Evolutionary conservation across 2,113 vertebrate species (phyloP), one percentile per base, ranked within the genome.

Genomic region (Pluvianellus socialis): DNA sequence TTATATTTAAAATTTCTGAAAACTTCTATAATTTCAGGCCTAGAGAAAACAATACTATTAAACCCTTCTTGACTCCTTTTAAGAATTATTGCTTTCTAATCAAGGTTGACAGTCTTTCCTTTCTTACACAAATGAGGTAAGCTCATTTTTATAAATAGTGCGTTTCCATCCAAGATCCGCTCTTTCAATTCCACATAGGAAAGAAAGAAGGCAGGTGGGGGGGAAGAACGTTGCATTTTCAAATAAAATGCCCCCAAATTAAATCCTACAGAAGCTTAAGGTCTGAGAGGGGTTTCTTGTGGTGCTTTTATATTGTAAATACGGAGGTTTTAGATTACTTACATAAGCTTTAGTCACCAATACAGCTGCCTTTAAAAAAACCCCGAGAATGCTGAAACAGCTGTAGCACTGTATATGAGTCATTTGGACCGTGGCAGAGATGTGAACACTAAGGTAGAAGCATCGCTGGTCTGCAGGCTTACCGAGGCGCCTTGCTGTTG

Each of bases 41-140:
- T 66, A 94, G 61, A 91, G 70, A 96, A 83, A 96, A 97, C 84
- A 96, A 96, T 92, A 92, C 81, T 72, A 89, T 89, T 94, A 97
- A 97, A 71, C 32, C 55, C 87, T 83, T 56, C 14, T 68, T 89
- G 74, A 82, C 44, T 95, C 24, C 32, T 90, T 96, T 97, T 70
- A 95, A 97, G 88, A 98, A 96, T 97, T 97, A 97, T 81, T 97
- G 86, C 79, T 97, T 98, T 98, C 91, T 95, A 95, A 97, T 96
- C 92, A 93, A 92, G 75, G 95, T 55, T 96, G 94, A 97, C 95
- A 97, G 93, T 88, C 93, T 96, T 90, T 40, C 58, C 50, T 86
- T 96, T 90, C 91, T 97, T 90, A 96, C 84, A 95, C 17, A 95
- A 97, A 96, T 79, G 91, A 96, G 87, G 95, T 95, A 97, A 97